phyloP scores from a whole-genome alignment of 2,113 vertebrate species.

The Hoplias malabaricus region DNA sequence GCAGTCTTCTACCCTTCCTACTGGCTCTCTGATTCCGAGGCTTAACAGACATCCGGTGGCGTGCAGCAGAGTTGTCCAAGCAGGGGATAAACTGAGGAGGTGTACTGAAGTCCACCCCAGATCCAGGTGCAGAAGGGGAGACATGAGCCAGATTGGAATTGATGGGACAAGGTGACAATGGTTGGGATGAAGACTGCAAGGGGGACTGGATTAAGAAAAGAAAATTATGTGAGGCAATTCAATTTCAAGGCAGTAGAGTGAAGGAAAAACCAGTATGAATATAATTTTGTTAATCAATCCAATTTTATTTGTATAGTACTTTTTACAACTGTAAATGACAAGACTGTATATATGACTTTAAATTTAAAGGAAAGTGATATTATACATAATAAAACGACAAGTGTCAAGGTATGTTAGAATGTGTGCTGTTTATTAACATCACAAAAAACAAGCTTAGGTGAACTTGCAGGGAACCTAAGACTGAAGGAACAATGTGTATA shows the following conservation, averaged over 20 bases:
- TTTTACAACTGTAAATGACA: too few species aligned
- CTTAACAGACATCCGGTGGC: constrained; percentile 89
- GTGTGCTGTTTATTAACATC: too few species aligned
- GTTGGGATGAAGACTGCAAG: constrained; percentile 67
- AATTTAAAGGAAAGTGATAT: not conserved
- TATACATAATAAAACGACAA: not conserved
- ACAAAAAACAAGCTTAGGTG: not conserved
- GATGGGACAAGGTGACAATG: constrained; percentile 64
- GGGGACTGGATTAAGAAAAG: constrained; percentile 47
- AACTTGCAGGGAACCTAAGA: not conserved
- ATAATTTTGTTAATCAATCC: too few species aligned
- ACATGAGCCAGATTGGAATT: constrained; percentile 56
- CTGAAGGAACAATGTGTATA: not conserved
- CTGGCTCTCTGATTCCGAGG: constrained; percentile 87
- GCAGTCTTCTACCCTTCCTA: constrained; percentile 73
- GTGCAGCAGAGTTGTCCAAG: constrained; percentile 91
- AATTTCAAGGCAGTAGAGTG: not conserved
- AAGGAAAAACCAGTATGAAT: constrained; percentile 36
- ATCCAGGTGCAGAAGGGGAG: constrained; percentile 51
- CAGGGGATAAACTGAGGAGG: constrained; percentile 78
- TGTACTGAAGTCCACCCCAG: constrained; percentile 76
- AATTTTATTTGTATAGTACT: too few species aligned
- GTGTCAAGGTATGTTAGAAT: too few species aligned
- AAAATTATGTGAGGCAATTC: too few species aligned
- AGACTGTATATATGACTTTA: not conserved